Evolutionary conservation across 2,888 invertebrate genomes (phyloP).

Genomic region (Ypsolopha sequella): DNA sequence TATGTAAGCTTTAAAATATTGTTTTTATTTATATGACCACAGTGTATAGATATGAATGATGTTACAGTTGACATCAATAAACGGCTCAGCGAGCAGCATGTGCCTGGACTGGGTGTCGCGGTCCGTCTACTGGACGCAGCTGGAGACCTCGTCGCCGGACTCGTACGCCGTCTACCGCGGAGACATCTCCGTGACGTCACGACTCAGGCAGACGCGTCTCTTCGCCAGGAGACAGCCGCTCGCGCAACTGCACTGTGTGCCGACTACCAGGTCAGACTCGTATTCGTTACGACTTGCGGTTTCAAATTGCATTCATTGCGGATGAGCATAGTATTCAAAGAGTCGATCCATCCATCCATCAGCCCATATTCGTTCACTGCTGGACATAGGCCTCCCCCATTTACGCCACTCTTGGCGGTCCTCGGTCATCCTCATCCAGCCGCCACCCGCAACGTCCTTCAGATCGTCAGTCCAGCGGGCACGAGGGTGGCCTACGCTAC

Average conservation of each 20-base stretch:
- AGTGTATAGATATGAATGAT: background rate
- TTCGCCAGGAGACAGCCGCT: constrained; percentile 70
- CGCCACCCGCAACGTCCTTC: too few relatives aligned
- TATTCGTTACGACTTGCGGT: too few relatives aligned
- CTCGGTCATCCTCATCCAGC: too few relatives aligned
- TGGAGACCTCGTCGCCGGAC: constrained; percentile 51
- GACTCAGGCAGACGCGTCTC: constrained; percentile 66
- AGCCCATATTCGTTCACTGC: too few relatives aligned
- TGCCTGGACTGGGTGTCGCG: constrained; percentile 91
- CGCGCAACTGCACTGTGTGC: constrained; percentile 79
- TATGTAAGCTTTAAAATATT: too few relatives aligned
- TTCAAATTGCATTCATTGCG: too few relatives aligned
- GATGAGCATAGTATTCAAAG: background rate
- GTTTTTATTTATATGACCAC: too few relatives aligned
- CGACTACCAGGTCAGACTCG: constrained; percentile 73
- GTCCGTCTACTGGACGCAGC: constrained; percentile 85
- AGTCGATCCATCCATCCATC: too few relatives aligned
- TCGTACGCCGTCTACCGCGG: constrained; percentile 74
- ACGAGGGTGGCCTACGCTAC: too few relatives aligned
- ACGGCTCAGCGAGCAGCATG: constrained; percentile 70
- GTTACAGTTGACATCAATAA: constrained; percentile 49
- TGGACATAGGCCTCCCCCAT: too few relatives aligned
- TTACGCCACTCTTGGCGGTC: too few relatives aligned
- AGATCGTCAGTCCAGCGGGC: too few relatives aligned
- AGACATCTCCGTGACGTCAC: constrained; percentile 72